These are phyloP conservation scores for Anthoscopus minutus DNA, from an alignment of 2,113 vertebrate genomes.

Conservation along the genomic window DNA sequence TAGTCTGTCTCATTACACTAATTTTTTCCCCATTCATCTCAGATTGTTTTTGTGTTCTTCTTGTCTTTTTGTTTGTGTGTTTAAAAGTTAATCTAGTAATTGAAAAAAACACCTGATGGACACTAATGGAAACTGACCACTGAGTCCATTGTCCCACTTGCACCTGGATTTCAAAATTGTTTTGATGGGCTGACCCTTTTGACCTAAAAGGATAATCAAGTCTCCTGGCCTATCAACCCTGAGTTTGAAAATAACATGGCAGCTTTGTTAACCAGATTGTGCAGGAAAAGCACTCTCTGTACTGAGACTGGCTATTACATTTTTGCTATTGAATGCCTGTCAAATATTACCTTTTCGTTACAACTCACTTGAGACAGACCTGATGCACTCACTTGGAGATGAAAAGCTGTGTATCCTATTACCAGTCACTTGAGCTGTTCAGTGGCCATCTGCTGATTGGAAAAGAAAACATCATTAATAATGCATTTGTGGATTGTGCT, in stretches of 20 bases:
- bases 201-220: neutral
- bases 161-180: neutral
- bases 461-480: conserved; percentile 42
- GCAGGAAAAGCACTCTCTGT: neutral
- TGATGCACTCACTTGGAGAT: neutral
- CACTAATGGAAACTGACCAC: neutral
- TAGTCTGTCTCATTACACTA: neutral
- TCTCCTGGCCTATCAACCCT: neutral
- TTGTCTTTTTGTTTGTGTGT: neutral
- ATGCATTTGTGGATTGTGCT: conserved; percentile 8
- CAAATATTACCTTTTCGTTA: neutral
- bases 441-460: conserved; percentile 13
- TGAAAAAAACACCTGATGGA: neutral
- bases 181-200: neutral
- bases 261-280: neutral
- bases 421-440: neutral
- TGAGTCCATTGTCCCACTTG: neutral
- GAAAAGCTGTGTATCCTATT: conserved; percentile 26
- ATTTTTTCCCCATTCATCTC: neutral
- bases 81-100: neutral
- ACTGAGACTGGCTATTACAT: neutral
- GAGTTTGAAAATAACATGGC: neutral
- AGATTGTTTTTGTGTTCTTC: neutral
- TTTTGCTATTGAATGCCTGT: neutral
- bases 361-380: neutral